Evolutionary conservation across 2,888 invertebrate genomes (phyloP), one percentile per base, ranked within the genome.

Genomic region (Mactromeris polynyma): DNA sequence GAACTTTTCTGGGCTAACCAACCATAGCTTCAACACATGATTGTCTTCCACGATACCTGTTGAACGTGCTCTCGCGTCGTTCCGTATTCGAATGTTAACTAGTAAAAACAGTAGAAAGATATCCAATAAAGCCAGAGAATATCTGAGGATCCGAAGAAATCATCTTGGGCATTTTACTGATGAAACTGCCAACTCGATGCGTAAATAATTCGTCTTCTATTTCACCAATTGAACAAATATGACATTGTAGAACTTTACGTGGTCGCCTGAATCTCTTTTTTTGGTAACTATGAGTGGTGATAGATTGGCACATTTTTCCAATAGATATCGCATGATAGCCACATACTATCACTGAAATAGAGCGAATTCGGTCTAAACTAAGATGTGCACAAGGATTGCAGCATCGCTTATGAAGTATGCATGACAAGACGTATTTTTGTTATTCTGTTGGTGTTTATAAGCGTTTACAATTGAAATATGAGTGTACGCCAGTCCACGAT

Each of bases 151-250:
- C 58, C 6, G 26, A 26, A n/a, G 26, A 64, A n/a, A 64, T 64
- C 58, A 64, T 26, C n/a, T 64, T 64, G 58, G 11, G 58, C 19
- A 51, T 51, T 14, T 19, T 51, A 51, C 17, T 9, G 51, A 51
- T 51, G 51, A 51, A 19, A 2, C 58, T 64, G 58, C 26, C 58
- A 64, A 64, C 26, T n/a, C 58, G 26, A 64, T 64, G 58, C 58
- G 58, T 64, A 26, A 21, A 26, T 64, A 64, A 64, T 64, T 64
- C 58, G 58, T 26, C 58, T 64, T 64, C 58, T n/a, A 64, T 64
- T 21, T 64, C 58, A n/a, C 26, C 21, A 26, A 2, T 26, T n/a
- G 26, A 64, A n/a, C 58, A 64, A n/a, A 64, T 26, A 26, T 26
- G 26, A 64, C 58, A 64, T 26, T 64, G 58, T 26, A 1, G 58